A percentile compares a stretch with the other conserved stretches of the same genome.
Evolutionary conservation across 1,140 invertebrate species (phyloP).

Genomic region (Steinernema feltiae): DNA sequence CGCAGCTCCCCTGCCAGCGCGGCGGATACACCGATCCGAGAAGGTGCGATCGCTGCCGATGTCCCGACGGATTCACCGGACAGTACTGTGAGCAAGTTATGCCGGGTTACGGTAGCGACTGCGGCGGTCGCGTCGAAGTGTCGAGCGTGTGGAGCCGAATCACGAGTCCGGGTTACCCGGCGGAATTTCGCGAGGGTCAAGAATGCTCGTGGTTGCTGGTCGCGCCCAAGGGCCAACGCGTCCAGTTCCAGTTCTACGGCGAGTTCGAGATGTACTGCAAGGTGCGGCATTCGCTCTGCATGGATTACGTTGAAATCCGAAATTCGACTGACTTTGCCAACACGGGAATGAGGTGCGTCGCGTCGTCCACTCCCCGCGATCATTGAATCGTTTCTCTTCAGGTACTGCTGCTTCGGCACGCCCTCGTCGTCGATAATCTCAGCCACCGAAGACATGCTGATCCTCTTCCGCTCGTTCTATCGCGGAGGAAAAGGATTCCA

Average conservation of each 20-base stretch:
- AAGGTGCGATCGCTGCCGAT: conserved; percentile 52
- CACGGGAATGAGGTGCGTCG: conserved; percentile 53
- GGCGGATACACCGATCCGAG: conserved; percentile 56
- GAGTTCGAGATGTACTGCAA: conserved; percentile 58
- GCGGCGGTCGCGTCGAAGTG: conserved; percentile 48
- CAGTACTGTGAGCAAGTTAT: conserved; percentile 54
- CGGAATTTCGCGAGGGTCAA: conserved; percentile 54
- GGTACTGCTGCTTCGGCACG: conserved; percentile 57
- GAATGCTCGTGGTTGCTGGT: conserved; percentile 55
- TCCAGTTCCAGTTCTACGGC: conserved; percentile 53
- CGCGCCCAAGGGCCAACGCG: conserved; percentile 48
- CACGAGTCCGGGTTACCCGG: conserved; percentile 49
- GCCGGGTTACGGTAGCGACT: conserved; percentile 55
- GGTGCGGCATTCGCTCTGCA: conserved; percentile 54
- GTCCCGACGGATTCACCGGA: conserved; percentile 57
- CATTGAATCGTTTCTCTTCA: conserved; percentile 14
- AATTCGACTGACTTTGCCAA: conserved; percentile 57
- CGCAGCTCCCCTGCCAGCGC: conserved; percentile 51
- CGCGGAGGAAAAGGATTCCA: conserved; percentile 56
- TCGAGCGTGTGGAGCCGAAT: conserved; percentile 42
- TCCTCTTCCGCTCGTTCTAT: conserved; percentile 57
- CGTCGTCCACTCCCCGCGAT: neutral
- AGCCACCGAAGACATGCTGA: conserved; percentile 55
- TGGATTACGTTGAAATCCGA: conserved; percentile 57
- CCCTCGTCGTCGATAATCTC: conserved; percentile 47